Evolutionary conservation across 2,888 invertebrate species (phyloP), one percentile per base, ranked within the genome.

Genomic region (Lamellibrachia satsuma): DNA sequence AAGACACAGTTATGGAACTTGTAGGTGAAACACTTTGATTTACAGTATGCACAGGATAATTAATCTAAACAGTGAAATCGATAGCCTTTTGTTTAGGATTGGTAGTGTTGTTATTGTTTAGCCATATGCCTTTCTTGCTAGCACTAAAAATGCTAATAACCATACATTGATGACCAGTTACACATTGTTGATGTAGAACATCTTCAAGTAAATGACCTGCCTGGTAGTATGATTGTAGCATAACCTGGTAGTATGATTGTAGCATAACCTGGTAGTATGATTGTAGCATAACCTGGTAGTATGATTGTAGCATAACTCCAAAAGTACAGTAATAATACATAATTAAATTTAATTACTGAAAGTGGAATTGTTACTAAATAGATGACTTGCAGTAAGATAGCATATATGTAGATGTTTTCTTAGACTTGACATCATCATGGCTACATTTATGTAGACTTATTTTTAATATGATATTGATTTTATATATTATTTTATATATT

Each of bases 1-100:
- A 95, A 92, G 95, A 95, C 60, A 93, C 94, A 9, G 94, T 95
- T 90, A 93, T 95, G 22, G 94, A 94, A 92, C 94, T 94, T 93
- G 95, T 95, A 93, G 94, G 94, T 94, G 75, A 15, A 22, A 75
- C 22, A n/a, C n/a, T 39, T 39, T 39, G 39, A 39, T 39, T 39
- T 39, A 1, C 39, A 39, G 0, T 39, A 39, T 39, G 39, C 39
- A 39, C 39, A 39, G 39, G 39, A 39, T 39, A 39, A 39, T 39
- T 39, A 39, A 39, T 39, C 39, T 39, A 39, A 39, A 39, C 39
- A 39, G 39, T 39, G 39, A 39, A 39, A 39, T 39, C 1, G 39
- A 39, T 39, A 39, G 75, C 9, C 1, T 75, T 15, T 75, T 75
- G 15, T 75, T 75, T 75, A 22, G 22, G n/a, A 22, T 75, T 75